Evolutionary conservation across 30 jellyfish, hydroid and myxozoan species (phyloP), one percentile per base, ranked within the genome.

Genomic region (Rhopilema esculentum): DNA sequence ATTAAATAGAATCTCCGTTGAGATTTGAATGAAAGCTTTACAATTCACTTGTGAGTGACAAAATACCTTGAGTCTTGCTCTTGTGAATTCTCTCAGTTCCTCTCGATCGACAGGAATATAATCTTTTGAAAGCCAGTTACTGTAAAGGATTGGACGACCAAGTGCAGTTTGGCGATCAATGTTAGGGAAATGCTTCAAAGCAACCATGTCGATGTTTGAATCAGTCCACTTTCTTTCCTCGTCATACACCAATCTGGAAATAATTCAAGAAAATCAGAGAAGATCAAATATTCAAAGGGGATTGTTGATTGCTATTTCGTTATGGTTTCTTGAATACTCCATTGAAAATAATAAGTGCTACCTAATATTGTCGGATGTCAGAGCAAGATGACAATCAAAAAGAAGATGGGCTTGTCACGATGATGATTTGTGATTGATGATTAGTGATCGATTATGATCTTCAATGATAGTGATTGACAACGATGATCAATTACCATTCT

Each of bases 111-210:
- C 99, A 0, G 99, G 97, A 0, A 95, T 75, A 49, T 95, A 95
- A 87, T 95, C 99, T 75, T 95, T 95, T 31, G 99, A 89, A 22
- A 95, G 90, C 99, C 99, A 95, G 87, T 95, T 95, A 82, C 99
- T 95, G 93, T 95, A 95, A 28, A 95, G 88, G 66, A 95, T 95
- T 32, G 99, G 99, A 18, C 99, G 75, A 0, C 66, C 89, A 66
- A 95, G 84, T 15, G 99, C 98, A 15, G 94, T 75, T 0, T 49
- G 71, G n/a, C 90, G 31, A 61, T 90, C 97, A 66, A 91, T 86
- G 78, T 89, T 95, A 49, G 99, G 99, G 70, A 95, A 95, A 70
- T 95, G 99, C 80, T 95, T 95, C 86, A 79, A 33, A 19, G 99
- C 99, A 29, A 95, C 96, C 77, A 64, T 76, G 75, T 95, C 98